A percentile compares a stretch with the other conserved stretches of the same genome.
These are phyloP conservation scores for Microctonus aethiopoides DNA, from an alignment of 2,888 invertebrate species.

Conservation along the genomic window DNA sequence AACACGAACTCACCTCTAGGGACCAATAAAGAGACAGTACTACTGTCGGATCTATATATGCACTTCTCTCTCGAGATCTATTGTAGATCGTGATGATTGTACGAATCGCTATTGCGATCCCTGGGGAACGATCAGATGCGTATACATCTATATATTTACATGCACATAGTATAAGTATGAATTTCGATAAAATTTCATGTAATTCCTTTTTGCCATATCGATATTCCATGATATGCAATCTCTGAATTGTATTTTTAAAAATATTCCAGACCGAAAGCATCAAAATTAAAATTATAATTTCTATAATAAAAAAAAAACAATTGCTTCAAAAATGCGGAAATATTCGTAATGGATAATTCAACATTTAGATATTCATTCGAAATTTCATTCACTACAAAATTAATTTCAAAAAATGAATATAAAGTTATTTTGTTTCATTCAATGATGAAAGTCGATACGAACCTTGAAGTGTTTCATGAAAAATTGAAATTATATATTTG, in stretches of 20 bases:
- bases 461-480: no score
- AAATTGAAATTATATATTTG: no score
- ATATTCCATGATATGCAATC: not conserved
- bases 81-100: constrained; percentile 13
- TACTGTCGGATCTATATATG: constrained; percentile 13
- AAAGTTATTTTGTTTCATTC: no score
- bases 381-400: no score
- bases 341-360: no score
- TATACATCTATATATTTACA: no score
- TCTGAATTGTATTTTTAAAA: not conserved
- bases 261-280: not conserved
- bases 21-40: constrained; percentile 28
- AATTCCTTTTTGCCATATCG: not conserved
- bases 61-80: constrained; percentile 30
- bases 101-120: constrained; percentile 10
- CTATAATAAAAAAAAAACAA: no score
- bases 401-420: no score
- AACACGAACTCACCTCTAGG: not conserved
- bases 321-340: no score
- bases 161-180: no score
- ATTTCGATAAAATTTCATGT: constrained; percentile 18
- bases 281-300: not conserved
- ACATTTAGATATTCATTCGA: no score
- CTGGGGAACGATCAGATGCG: constrained; percentile 28
- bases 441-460: no score